A percentile compares a stretch with the other conserved stretches of the same genome.
Conservation (phyloP, 2,113 vertebrate genomes). For the Condylura cristata region DNA sequence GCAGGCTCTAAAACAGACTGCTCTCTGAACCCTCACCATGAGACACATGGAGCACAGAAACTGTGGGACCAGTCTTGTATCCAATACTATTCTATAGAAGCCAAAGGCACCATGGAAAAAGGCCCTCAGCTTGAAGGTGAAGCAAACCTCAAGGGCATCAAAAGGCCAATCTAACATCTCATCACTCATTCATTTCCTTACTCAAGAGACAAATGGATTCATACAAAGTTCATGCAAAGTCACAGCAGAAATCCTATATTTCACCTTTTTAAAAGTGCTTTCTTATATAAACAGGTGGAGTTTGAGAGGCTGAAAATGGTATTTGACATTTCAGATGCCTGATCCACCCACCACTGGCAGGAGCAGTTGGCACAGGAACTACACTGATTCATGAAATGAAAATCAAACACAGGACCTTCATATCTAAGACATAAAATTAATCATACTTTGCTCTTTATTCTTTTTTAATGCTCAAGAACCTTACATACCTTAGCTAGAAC, state of each 20-base stretch:
- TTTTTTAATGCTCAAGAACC: background rate
- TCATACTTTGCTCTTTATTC: background rate
- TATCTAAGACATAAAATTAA: background rate
- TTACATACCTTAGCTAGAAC: background rate
- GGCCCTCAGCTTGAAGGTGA: background rate
- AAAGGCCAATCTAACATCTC: slow-evolving; percentile 57
- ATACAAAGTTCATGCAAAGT: background rate
- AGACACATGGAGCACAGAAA: background rate
- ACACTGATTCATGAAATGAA: background rate
- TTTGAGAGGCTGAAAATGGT: background rate
- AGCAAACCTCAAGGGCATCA: background rate
- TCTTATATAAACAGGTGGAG: background rate
- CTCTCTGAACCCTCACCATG: background rate
- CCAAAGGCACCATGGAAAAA: background rate
- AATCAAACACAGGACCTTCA: background rate
- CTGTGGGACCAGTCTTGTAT: background rate
- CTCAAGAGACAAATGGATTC: slow-evolving; percentile 21
- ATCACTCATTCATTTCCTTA: slow-evolving; percentile 40
- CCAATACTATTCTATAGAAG: background rate
- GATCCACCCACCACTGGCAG: background rate
- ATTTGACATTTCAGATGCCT: background rate
- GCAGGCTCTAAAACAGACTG: background rate
- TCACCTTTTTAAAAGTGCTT: background rate
- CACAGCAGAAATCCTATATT: background rate
- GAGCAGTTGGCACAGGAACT: background rate